These are phyloP conservation scores for Norana najaformis DNA, from an alignment of 2,888 invertebrate species.

Conservation along the genomic window DNA sequence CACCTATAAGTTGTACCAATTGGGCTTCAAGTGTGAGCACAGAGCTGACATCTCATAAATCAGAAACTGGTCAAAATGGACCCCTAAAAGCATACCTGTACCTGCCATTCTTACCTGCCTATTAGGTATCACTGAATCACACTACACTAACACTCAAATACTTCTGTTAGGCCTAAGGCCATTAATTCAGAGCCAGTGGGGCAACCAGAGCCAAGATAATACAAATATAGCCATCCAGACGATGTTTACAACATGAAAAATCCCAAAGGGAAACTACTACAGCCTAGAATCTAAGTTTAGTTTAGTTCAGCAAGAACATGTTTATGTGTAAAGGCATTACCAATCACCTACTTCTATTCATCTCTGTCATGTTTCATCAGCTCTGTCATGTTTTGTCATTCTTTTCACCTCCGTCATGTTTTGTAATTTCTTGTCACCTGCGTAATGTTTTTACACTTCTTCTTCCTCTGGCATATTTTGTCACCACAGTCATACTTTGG, in stretches of 20 bases:
- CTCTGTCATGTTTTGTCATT: background rate
- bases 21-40: background rate
- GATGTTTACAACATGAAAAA: background rate
- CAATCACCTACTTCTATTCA: background rate
- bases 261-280: background rate
- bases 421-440: background rate
- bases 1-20: background rate
- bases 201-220: constrained; percentile 5
- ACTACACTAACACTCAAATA: background rate
- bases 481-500: background rate
- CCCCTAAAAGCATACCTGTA: background rate
- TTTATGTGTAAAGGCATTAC: background rate
- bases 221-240: background rate
- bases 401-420: background rate
- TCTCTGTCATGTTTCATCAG: background rate
- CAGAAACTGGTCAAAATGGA: background rate
- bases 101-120: background rate
- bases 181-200: background rate
- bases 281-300: background rate
- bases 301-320: no score
- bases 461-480: no score
- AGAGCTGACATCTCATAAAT: background rate
- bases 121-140: no score
- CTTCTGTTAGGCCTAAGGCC: background rate
- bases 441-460: background rate